Evolutionary conservation across 2,888 invertebrate genomes (phyloP).

Genomic region (Sinohyriopsis cumingii): DNA sequence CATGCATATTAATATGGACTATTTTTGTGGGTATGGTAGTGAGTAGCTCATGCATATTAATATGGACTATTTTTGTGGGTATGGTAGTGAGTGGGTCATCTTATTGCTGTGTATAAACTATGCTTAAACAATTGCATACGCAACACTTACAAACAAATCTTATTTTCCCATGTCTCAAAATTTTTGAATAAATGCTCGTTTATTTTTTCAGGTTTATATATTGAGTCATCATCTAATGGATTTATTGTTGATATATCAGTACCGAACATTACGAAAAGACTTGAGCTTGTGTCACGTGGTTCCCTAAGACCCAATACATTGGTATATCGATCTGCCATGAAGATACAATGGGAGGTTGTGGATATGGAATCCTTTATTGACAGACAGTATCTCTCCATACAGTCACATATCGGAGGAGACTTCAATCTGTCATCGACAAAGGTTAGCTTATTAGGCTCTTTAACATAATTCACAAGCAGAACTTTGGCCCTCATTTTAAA

Average conservation of each 20-base stretch:
- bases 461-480: too few species aligned
- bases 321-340: conserved; percentile 18
- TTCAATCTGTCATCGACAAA: conserved; percentile 17
- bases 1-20: too few species aligned
- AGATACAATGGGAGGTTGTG: conserved; percentile 17
- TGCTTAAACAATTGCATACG: too few species aligned
- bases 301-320: conserved; percentile 3
- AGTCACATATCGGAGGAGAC: conserved; percentile 24
- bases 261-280: conserved; percentile 9
- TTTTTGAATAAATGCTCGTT: too few species aligned
- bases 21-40: too few species aligned
- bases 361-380: conserved; percentile 21
- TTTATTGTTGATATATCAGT: conserved; percentile 20
- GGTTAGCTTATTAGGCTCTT: not conserved
- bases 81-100: too few species aligned
- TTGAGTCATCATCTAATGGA: conserved; percentile 23
- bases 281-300: conserved; percentile 6
- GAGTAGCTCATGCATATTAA: too few species aligned
- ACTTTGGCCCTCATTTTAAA: too few species aligned
- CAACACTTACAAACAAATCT: too few species aligned
- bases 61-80: too few species aligned
- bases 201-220: conserved; percentile 14
- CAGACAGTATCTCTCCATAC: conserved; percentile 24
- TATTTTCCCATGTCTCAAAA: too few species aligned
- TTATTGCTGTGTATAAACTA: too few species aligned